Percentiles rank a stretch among this genome's conserved stretches.
phyloP scores from a whole-genome alignment of 2,113 vertebrate species.

The Dendrocopos noguchii region DNA sequence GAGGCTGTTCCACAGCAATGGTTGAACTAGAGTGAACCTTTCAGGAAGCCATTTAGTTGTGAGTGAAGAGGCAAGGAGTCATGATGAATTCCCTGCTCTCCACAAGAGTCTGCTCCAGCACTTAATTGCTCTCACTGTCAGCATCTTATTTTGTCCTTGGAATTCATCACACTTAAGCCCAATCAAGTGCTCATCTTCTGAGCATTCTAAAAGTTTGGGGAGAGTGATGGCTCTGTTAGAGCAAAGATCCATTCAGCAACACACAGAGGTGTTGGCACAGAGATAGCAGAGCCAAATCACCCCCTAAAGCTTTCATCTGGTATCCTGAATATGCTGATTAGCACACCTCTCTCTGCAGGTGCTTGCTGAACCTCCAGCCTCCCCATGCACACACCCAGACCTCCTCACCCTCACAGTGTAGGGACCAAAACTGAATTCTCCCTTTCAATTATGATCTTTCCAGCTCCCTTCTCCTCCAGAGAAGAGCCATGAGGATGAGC shows the following conservation, averaged over 20 bases:
- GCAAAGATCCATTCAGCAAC: neutral
- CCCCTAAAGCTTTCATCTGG: neutral
- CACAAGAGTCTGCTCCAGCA: neutral
- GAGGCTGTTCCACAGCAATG: neutral
- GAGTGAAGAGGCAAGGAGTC: neutral
- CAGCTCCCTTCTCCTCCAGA: no score
- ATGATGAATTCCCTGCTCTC: neutral
- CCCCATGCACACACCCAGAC: neutral
- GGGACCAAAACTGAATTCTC: neutral
- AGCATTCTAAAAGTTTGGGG: neutral
- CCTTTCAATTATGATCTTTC: neutral
- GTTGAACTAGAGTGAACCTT: neutral
- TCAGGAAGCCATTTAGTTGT: neutral
- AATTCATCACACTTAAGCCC: slow-evolving; percentile 14
- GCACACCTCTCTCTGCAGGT: neutral
- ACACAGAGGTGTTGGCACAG: neutral
- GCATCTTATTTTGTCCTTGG: slow-evolving; percentile 3
- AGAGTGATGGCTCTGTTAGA: neutral
- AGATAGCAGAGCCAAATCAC: neutral
- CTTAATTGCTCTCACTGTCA: slow-evolving; percentile 26
- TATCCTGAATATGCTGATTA: neutral
- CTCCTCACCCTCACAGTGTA: no score
- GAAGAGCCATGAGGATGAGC: no score
- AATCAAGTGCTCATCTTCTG: neutral
- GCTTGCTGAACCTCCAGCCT: neutral